phyloP scores from a whole-genome alignment of 2,888 invertebrate species.

The Uropetala carovei region DNA sequence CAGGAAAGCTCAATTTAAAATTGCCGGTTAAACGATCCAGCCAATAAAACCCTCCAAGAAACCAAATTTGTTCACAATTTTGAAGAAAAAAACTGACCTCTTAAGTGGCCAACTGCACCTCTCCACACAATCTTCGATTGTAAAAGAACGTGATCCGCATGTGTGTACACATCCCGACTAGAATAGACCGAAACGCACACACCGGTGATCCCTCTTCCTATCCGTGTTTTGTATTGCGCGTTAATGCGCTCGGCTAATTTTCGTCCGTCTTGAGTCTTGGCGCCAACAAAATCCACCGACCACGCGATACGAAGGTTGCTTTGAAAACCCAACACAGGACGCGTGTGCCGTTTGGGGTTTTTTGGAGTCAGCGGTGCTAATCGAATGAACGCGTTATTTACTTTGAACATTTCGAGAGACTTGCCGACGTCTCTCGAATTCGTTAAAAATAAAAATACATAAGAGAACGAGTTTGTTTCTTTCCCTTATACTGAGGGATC shows the following conservation, averaged over 20 bases:
- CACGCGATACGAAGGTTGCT: background rate
- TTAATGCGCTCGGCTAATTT: background rate
- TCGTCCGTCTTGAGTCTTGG: background rate
- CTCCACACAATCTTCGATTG: too few species aligned
- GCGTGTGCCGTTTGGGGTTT: too few species aligned
- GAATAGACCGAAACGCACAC: too few species aligned
- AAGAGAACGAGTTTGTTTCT: background rate
- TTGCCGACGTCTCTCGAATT: background rate
- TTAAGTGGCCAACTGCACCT: too few species aligned
- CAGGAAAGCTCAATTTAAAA: too few species aligned
- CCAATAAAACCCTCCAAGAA: too few species aligned
- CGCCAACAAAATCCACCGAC: background rate
- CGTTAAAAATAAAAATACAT: background rate
- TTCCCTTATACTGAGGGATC: background rate
- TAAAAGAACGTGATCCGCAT: too few species aligned
- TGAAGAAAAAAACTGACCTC: too few species aligned
- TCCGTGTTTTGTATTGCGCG: background rate
- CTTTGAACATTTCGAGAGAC: background rate
- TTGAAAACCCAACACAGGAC: background rate
- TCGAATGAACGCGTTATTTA: background rate
- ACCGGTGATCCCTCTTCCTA: too few species aligned
- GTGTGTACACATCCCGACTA: too few species aligned
- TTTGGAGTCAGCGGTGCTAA: background rate
- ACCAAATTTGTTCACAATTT: too few species aligned
- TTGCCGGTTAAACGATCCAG: too few species aligned